Evolutionary conservation across 2,113 vertebrate genomes (phyloP).

Genomic region (Tinamus guttatus): DNA sequence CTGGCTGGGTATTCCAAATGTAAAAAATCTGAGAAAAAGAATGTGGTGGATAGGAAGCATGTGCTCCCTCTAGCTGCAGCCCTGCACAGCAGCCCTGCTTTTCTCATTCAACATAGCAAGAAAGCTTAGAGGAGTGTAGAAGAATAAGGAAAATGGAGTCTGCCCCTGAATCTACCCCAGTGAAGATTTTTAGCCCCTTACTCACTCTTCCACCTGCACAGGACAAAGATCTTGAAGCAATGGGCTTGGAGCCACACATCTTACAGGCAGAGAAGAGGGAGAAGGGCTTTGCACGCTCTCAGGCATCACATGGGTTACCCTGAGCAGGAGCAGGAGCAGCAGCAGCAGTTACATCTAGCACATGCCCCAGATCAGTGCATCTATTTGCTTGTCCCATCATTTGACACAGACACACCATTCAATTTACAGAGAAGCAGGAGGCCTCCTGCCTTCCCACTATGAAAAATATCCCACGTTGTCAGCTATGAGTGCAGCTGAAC

Average conservation of each 20-base stretch:
- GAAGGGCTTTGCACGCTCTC: neutral
- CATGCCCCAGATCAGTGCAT: neutral
- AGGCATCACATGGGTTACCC: neutral
- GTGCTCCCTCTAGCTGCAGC: neutral
- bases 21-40: neutral
- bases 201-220: neutral
- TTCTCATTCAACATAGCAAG: neutral
- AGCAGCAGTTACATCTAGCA: conserved; percentile 39
- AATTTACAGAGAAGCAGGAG: conserved; percentile 18
- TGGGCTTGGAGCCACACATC: neutral
- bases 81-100: neutral
- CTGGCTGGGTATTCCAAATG: neutral
- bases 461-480: conserved; percentile 54
- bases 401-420: neutral
- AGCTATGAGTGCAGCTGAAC: conserved; percentile 33
- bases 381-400: conserved; percentile 23
- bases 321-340: neutral
- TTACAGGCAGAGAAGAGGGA: neutral
- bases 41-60: neutral
- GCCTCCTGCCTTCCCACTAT: conserved; percentile 13
- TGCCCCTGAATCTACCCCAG: neutral
- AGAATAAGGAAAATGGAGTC: neutral
- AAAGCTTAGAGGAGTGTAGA: neutral
- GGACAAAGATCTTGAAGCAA: neutral
- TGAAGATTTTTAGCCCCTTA: neutral